Evolutionary conservation across 1,140 invertebrate species (phyloP).

Genomic region (Helicoverpa zea): DNA sequence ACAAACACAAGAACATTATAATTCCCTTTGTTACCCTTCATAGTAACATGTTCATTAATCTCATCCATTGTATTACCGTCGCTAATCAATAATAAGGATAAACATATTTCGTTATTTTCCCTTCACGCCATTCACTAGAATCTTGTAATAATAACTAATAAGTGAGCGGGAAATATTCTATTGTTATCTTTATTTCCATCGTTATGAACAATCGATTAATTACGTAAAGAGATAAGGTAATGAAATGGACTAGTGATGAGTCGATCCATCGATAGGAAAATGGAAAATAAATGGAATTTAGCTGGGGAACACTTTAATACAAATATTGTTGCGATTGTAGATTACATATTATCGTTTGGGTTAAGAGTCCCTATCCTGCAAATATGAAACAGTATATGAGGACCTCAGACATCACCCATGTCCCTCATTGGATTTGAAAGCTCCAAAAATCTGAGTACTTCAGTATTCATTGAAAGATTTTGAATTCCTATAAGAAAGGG

Average conservation of each 20-base stretch:
- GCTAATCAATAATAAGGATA: slow-evolving; percentile 22
- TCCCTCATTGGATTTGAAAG: no score
- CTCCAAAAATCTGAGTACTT: no score
- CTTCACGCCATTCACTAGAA: slow-evolving; percentile 29
- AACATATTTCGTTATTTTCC: slow-evolving; percentile 31
- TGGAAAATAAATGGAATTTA: no score
- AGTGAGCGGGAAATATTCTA: background rate
- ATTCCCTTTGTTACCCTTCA: slow-evolving; percentile 16
- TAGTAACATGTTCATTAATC: slow-evolving; percentile 7
- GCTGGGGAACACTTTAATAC: no score
- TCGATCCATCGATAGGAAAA: no score
- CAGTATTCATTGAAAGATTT: no score
- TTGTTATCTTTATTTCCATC: slow-evolving; percentile 14
- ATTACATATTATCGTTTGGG: no score
- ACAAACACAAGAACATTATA: slow-evolving; percentile 24
- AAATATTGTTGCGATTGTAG: no score
- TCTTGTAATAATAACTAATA: slow-evolving; percentile 16
- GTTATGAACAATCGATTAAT: slow-evolving; percentile 6
- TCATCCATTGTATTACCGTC: slow-evolving; percentile 6
- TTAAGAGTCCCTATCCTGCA: no score
- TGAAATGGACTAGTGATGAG: background rate
- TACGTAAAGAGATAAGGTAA: background rate
- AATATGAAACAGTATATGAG: no score
- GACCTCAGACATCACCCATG: no score
- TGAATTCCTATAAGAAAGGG: no score